These are phyloP conservation scores for Mellivora capensis DNA, from an alignment of 2,113 vertebrate genomes.

Conservation along the genomic window DNA sequence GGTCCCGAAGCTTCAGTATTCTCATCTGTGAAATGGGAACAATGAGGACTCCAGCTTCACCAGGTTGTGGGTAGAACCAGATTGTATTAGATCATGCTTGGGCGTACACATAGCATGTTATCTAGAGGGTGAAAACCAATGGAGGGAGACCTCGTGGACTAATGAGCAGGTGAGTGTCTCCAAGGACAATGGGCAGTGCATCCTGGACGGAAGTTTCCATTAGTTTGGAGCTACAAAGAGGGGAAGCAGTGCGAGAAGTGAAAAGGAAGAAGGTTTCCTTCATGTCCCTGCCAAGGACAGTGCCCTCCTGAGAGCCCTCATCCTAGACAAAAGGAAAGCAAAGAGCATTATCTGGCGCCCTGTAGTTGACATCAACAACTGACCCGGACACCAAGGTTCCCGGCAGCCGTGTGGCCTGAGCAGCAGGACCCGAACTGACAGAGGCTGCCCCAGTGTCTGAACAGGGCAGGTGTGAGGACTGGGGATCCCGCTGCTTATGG, in stretches of 20 bases:
- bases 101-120: not conserved
- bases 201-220: not conserved
- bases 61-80: not conserved
- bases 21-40: not conserved
- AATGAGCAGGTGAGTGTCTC: not conserved
- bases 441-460: not conserved
- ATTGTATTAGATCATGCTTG: not conserved
- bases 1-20: not conserved
- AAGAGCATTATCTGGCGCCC: not conserved
- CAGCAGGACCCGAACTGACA: not conserved
- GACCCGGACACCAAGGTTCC: not conserved
- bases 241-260: not conserved
- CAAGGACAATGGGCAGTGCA: not conserved
- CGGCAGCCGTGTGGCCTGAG: not conserved
- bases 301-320: not conserved
- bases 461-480: not conserved
- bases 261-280: not conserved
- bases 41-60: not conserved
- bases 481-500: accelerated
- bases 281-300: not conserved
- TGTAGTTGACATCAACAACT: not conserved
- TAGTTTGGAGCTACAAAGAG: not conserved
- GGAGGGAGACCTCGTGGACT: not conserved
- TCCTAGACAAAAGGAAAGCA: not conserved
- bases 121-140: not conserved